Evolutionary conservation across 2,888 invertebrate genomes (phyloP), one percentile per base, ranked within the genome.

Genomic region (Tiphia femorata): DNA sequence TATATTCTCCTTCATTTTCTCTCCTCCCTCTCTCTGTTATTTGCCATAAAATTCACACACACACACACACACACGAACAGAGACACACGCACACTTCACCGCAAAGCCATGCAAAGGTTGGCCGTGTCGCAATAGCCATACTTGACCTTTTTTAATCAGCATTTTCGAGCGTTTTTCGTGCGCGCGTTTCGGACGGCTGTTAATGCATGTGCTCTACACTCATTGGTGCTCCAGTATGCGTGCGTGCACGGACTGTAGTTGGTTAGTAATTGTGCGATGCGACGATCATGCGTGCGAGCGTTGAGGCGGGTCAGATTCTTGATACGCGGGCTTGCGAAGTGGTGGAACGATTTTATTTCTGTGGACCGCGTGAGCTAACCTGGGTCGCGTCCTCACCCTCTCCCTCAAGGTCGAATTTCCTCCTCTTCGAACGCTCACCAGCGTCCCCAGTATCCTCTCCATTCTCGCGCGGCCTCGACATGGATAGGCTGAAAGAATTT

Each of bases 91-190:
- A n/a, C n/a, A n/a, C n/a, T n/a, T n/a, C n/a, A n/a, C n/a, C 6
- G 4, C 19, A 20, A 64, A 62, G 61, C 62, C 61, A 58, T 67
- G 71, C 67, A 61, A 38, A 30, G 41, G n/a, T n/a, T n/a, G n/a
- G n/a, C n/a, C 20, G 33, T 14, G 29, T 56, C 40, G 59, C 64
- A 46, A 49, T 56, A 62, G 59, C 76, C 74, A 81, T 82, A 82
- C 82, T 81, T 82, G 82, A 82, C 82, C 82, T 82, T 81, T 78
- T 78, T n/a, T n/a, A n/a, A n/a, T n/a, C n/a, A n/a, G n/a, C n/a
- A n/a, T n/a, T n/a, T n/a, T 69, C 48, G 20, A 68, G 69, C 72
- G 58, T 61, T 61, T 68, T 53, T 70, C 63, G 62, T 19, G 19
- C 29, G 38, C 27, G 55, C 43, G 21, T 51, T 25, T 53, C 33